Percentiles rank a stretch among this genome's conserved stretches.
These are phyloP conservation scores for Gnathonemus longibarbis DNA, from an alignment of 2,113 vertebrate genomes.

Conservation along the genomic window DNA sequence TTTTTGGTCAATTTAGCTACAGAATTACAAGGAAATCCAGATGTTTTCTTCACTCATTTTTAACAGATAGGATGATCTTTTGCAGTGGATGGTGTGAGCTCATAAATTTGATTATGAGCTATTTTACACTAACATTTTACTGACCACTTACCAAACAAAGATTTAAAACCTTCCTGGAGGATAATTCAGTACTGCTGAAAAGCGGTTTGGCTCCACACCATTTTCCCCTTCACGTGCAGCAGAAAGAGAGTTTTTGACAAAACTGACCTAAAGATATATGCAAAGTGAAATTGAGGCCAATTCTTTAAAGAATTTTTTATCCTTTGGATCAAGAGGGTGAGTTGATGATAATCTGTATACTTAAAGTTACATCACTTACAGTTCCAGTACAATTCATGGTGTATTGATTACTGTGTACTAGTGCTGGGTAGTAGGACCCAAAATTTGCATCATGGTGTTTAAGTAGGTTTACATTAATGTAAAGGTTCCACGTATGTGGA, in stretches of 20 bases:
- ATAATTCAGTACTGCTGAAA: not conserved
- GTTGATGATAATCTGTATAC: not conserved
- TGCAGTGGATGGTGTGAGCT: not conserved
- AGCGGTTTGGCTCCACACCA: not conserved
- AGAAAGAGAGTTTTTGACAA: not conserved
- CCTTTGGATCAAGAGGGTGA: not conserved
- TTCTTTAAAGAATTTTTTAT: conserved; percentile 1
- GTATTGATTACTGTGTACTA: not conserved
- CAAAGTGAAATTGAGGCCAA: not conserved
- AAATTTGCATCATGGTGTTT: too few relatives aligned
- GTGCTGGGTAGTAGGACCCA: too few relatives aligned
- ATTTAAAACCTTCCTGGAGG: conserved; percentile 15
- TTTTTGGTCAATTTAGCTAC: not conserved
- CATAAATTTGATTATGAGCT: conserved; percentile 25
- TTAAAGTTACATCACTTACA: not conserved
- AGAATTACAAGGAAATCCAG: not conserved
- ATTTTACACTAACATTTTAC: conserved; percentile 37
- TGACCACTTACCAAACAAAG: conserved; percentile 52
- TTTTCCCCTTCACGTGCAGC: not conserved
- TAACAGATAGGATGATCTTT: not conserved
- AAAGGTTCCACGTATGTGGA: too few relatives aligned
- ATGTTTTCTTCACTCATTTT: not conserved
- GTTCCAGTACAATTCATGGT: not conserved
- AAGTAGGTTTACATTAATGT: too few relatives aligned
- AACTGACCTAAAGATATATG: not conserved